These are phyloP conservation scores for Pygoscelis adeliae DNA, from an alignment of 2,113 vertebrate genomes.

Conservation along the genomic window DNA sequence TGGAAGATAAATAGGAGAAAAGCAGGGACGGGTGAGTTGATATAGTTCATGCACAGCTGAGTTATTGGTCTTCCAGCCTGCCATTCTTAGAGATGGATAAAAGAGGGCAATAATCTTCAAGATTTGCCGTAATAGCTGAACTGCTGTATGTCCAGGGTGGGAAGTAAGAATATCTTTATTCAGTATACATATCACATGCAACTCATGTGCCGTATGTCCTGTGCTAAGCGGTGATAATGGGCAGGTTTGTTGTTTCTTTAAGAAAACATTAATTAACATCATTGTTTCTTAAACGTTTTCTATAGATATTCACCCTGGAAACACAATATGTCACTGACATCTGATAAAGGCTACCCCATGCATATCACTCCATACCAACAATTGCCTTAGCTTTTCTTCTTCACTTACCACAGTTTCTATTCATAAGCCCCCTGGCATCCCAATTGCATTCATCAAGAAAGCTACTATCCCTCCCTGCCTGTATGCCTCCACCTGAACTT, in stretches of 20 bases:
- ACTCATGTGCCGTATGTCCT: accelerated
- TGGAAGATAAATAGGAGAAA: not conserved
- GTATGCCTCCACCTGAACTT: not conserved
- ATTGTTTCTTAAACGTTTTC: not conserved
- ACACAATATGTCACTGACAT: not conserved
- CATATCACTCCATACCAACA: not conserved
- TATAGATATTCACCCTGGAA: not conserved
- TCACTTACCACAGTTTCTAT: not conserved
- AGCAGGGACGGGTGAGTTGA: accelerated
- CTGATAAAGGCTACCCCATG: not conserved
- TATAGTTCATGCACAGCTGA: not conserved
- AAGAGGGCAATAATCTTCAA: not conserved
- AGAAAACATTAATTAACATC: not conserved
- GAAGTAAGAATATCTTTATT: not conserved
- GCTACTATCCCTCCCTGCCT: not conserved
- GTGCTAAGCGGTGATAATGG: not conserved
- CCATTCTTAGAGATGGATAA: not conserved
- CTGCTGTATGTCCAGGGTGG: not conserved
- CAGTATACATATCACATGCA: not conserved
- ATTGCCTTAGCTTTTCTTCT: not conserved
- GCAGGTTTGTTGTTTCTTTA: not conserved
- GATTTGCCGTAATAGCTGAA: not conserved
- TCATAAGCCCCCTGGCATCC: not conserved
- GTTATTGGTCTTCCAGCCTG: not conserved
- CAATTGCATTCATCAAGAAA: not conserved